Percentiles rank a stretch among this genome's conserved stretches.
These are phyloP conservation scores for Felis catus DNA, from an alignment of 2,113 vertebrate species.

Conservation along the genomic window F.catus_Fca126_mat1.0 CM031425.1:25466001-25466500, in stretches of 20 bases:
- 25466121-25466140: background rate
- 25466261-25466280: constrained; percentile 17
- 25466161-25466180: background rate
- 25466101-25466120: background rate
- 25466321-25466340: background rate
- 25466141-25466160: background rate
- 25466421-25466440: constrained; percentile 34
- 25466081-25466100: background rate
- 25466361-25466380: background rate
- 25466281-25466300: background rate
- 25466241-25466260: background rate
- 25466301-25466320: background rate
- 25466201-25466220: constrained; percentile 4
- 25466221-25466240: constrained; percentile 6
- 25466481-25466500: background rate
- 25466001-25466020: background rate
- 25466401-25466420: background rate
- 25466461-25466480: background rate
- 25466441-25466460: background rate
- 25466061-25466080: background rate
- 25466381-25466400: background rate
- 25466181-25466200: background rate
- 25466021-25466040: background rate
- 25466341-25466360: constrained; percentile 5
- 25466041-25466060: background rate